A percentile compares a stretch with the other conserved stretches of the same genome.
phyloP scores from a whole-genome alignment of 1,140 invertebrate species.

The Popillia japonica region DNA sequence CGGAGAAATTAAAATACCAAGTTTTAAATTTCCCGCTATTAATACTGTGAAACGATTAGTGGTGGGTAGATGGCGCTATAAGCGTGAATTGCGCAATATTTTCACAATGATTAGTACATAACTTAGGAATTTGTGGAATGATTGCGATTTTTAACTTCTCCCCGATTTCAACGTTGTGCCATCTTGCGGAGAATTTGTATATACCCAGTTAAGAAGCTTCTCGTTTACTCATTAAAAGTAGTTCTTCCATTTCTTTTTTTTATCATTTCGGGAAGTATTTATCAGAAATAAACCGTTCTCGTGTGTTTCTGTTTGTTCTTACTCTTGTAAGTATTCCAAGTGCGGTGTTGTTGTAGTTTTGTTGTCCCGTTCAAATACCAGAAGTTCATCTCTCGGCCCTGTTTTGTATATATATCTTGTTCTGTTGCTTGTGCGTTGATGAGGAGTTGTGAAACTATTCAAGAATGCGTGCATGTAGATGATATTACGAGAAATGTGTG shows the following conservation, averaged over 20 bases:
- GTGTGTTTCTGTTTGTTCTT: slow-evolving; percentile 32
- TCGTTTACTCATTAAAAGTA: slow-evolving; percentile 36
- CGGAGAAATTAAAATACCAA: too few relatives aligned
- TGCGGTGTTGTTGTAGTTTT: not conserved
- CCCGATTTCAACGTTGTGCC: slow-evolving; percentile 36
- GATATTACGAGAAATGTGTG: slow-evolving; percentile 28
- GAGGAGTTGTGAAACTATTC: slow-evolving; percentile 21
- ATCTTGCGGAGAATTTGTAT: slow-evolving; percentile 46
- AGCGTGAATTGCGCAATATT: not conserved
- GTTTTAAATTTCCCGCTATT: too few relatives aligned
- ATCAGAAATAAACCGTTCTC: slow-evolving; percentile 35
- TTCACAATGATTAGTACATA: not conserved
- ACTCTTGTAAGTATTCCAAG: slow-evolving; percentile 40
- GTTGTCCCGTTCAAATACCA: slow-evolving; percentile 1
- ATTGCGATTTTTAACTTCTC: slow-evolving; percentile 30
- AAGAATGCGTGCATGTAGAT: not conserved
- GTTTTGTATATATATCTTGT: slow-evolving; percentile 28
- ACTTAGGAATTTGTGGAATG: slow-evolving; percentile 33
- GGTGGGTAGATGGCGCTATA: not conserved
- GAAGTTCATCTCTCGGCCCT: slow-evolving; percentile 5
- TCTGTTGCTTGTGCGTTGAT: not conserved
- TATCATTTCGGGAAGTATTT: slow-evolving; percentile 25
- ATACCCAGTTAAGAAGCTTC: slow-evolving; percentile 38
- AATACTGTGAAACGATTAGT: too few relatives aligned
- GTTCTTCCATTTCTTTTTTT: slow-evolving; percentile 39